These are phyloP conservation scores for Poecile montanus DNA, from an alignment of 2,797 vertebrate species.

Conservation along the genomic window DNA sequence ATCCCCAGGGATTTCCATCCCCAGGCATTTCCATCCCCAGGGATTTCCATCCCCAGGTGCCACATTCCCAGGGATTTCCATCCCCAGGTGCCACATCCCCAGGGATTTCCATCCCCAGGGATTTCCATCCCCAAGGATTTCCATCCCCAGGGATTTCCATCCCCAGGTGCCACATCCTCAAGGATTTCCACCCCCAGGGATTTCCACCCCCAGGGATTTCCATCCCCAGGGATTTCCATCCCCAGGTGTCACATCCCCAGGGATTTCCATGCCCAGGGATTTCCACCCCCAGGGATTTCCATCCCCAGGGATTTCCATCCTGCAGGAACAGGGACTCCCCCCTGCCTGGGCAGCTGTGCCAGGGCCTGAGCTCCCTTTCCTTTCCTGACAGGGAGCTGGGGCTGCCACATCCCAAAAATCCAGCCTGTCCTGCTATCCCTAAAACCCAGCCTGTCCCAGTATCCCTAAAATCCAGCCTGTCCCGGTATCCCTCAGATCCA, in stretches of 20 bases:
- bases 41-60: neutral
- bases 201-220: too few relatives aligned
- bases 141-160: neutral
- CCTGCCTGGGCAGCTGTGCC: neutral
- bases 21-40: too few relatives aligned
- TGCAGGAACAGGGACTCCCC: neutral
- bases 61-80: too few relatives aligned
- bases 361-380: neutral
- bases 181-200: too few relatives aligned
- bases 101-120: neutral
- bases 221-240: too few relatives aligned
- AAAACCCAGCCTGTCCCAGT: fast-evolving
- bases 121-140: neutral
- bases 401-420: neutral
- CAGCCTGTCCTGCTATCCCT: fast-evolving
- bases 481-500: neutral
- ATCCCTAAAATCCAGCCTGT: neutral
- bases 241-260: neutral
- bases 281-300: neutral
- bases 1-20: neutral
- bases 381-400: neutral
- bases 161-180: too few relatives aligned
- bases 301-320: neutral
- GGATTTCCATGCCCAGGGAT: too few relatives aligned
- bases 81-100: neutral